Base-by-base conservation (phyloP, 1,140 invertebrate species). In the Cydia fagiglandana region DNA sequence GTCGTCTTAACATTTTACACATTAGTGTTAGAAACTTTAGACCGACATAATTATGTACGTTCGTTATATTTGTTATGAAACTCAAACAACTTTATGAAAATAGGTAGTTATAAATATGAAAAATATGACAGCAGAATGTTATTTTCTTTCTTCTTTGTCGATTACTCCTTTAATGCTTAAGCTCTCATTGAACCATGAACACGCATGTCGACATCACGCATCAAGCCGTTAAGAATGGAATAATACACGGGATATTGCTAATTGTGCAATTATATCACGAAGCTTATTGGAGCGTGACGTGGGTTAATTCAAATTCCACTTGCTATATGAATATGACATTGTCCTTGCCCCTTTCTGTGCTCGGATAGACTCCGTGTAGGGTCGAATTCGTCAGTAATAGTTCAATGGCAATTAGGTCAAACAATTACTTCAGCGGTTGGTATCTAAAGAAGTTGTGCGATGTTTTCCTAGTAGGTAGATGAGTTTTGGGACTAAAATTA, bases 231-330 rank as follows among this genome's bases (percentile, higher is more conserved):
- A 38, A 41, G 66, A 70, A 70, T 45, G 66, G 15, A 70, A 70
- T 70, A 38, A 70, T 41, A n/a, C 30, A 20, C 66, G 66, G 66
- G 45, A 70, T 70, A 70, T 41, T 70, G 66, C 38, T 70, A 70
- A 70, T 70, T 70, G 66, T 17, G 66, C 66, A 70, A 70, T 70
- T 68, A 13, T 38, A 15, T 70, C 66, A 70, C 66, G 66, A 70
- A 28, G 30, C 64, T n/a, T 34, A 6, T 38, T 41, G 66, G 66
- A 24, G 66, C 66, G 66, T 41, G 66, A 70, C 24, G 34, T 41
- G 66, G 66, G 66, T 70, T 68, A 68, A 34, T 68, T 45, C 66
- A 38, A 68, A 34, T 68, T 70, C 66, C 34, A 70, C 66, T 70
- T 70, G 38, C 30, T 70, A 20, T 45, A 17, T 70, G 66, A 70